Conservation (phyloP, 23 tunicate genomes). For the Diplosoma virens region DNA sequence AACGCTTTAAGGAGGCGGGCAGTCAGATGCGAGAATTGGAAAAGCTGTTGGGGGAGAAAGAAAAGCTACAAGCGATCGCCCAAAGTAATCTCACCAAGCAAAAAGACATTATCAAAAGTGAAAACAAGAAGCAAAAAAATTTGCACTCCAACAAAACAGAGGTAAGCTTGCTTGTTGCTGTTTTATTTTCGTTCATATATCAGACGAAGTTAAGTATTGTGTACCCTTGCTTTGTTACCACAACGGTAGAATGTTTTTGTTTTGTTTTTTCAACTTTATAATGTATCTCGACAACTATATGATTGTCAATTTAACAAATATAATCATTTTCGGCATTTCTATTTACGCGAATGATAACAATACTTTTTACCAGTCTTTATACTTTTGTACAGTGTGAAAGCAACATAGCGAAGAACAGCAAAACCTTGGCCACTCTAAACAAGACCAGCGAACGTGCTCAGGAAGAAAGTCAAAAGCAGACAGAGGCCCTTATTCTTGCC, state of each 20-base stretch:
- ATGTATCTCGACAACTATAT: no score
- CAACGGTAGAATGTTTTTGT: no score
- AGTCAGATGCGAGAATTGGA: constrained; percentile 43
- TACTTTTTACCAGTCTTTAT: background rate
- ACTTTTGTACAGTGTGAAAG: constrained; percentile 44
- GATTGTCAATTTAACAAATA: no score
- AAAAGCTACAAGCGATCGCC: constrained; percentile 79
- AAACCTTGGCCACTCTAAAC: constrained; percentile 28
- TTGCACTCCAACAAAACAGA: constrained; percentile 64
- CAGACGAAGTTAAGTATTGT: no score
- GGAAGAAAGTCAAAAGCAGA: constrained; percentile 37
- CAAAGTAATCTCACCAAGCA: constrained; percentile 67
- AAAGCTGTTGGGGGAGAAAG: constrained; percentile 47
- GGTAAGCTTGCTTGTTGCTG: no score
- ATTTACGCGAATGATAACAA: no score
- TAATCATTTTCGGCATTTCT: no score
- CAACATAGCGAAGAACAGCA: constrained; percentile 36
- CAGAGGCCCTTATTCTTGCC: constrained; percentile 36
- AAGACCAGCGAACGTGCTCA: constrained; percentile 37
- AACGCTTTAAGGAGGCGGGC: constrained; percentile 38
- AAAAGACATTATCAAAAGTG: constrained; percentile 59
- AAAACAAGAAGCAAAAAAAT: constrained; percentile 61
- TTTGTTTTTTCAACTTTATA: no score
- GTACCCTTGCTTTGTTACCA: no score
- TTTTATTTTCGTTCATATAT: no score